Evolutionary conservation across 2,888 invertebrate species (phyloP), one percentile per base, ranked within the genome.

Genomic region (Dione vanillae): DNA sequence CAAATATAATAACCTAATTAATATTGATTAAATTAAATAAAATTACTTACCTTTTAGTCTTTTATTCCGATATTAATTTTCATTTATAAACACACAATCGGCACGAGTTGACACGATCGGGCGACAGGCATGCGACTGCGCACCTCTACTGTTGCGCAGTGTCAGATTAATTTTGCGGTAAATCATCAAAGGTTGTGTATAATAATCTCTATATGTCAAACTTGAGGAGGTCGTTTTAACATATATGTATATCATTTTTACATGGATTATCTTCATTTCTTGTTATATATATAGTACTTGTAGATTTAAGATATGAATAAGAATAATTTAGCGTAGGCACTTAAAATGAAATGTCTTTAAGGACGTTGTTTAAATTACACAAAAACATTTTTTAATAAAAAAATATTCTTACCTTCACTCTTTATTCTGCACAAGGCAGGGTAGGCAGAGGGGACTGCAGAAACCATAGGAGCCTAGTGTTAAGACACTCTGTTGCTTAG

Each of bases 91-190:
- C 72, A 67, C 69, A 58, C 41, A 41, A 65, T 62, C 47, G 52
- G 41, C 71, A 72, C 71, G 47, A 56, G 52, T 64, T 16, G 52
- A 43, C 71, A 49, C 47, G 56, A 62, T 37, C 51, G 66, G 35
- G 69, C 59, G 45, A 45, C 45, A 61, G 71, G 64, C 71, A 69
- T 52, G 68, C 73, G 71, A 66, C 73, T 67, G 71, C 75, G 70
- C 74, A 54, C 52, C 43, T 67, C 54, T 37, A 70, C 73, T 69
- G 69, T 62, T 70, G 71, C 75, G 74, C 76, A 74, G 67, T 70
- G 72, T 72, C 69, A 64, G 70, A 67, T 64, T 59, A 41, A 65
- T 67, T 69, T 65, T 47, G 66, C 54, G 56, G 64, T 69, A 72
- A 70, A 64, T 54, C 67, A 72, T 70, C 59, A 54, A 72, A 67